Conservation (phyloP, 2,113 vertebrate species). For the Struthidea cinerea region DNA sequence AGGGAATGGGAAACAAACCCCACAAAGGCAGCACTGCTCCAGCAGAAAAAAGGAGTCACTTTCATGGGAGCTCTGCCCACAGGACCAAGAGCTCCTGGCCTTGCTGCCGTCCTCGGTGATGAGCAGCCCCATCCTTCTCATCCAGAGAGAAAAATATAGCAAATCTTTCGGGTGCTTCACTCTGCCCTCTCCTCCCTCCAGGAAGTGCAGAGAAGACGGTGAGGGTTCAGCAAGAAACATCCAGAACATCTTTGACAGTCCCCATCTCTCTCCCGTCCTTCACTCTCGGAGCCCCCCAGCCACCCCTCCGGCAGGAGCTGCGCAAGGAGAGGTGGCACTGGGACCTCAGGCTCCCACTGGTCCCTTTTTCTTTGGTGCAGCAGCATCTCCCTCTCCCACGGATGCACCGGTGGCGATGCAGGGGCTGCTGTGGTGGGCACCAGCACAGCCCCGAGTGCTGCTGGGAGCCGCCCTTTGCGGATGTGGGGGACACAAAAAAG, state of each 20-base stretch:
- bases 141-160: background rate
- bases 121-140: background rate
- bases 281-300: rapidly evolving
- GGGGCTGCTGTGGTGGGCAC: background rate
- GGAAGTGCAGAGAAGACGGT: rapidly evolving
- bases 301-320: background rate
- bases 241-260: background rate
- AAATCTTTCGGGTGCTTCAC: background rate
- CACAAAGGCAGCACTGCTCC: background rate
- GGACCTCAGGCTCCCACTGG: background rate
- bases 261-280: background rate
- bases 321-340: background rate
- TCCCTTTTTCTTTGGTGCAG: background rate
- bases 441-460: rapidly evolving
- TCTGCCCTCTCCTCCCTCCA: background rate
- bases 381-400: background rate
- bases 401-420: background rate
- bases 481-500: background rate
- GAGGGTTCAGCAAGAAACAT: background rate
- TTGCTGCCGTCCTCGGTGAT: rapidly evolving
- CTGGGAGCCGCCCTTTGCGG: background rate
- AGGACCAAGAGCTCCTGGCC: background rate
- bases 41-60: background rate
- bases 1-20: background rate
- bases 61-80: background rate